Evolutionary conservation across 2,797 vertebrate genomes (phyloP), one percentile per base, ranked within the genome.

Genomic region (Vespertilio murinus): DNA sequence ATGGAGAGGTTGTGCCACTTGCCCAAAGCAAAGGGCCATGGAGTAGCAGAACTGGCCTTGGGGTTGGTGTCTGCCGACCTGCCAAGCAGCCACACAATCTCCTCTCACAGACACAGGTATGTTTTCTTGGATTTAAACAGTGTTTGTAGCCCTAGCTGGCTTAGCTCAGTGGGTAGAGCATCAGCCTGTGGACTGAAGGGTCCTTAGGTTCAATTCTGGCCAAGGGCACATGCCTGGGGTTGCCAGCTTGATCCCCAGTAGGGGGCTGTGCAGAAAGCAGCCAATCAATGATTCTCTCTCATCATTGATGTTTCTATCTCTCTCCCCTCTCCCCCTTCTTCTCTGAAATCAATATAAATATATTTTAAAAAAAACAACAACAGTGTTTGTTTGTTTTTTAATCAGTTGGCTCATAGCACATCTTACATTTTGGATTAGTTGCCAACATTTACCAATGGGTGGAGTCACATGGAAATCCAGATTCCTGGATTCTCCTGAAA

Each of bases 401-500:
- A 64, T 23, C 42, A 83, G 3, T 61, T 35, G 20, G 17, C 8
- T 13, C 40, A 52, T 14, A 25, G 30, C 56, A 30, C 75, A 69
- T 85, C 85, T 73, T 74, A 74, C 42, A 69, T 59, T 67, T 86
- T 38, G 18, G 49, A 81, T 86, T 69, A 8, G 23, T 80, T 90
- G 81, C 40, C 67, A 80, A 59, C 67, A 30, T 86, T 73, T 69
- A 33, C 18, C 18, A 25, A n/a, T 20, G 64, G 65, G 35, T 25
- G 65, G 56, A 85, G n/a, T 79, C 54, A 65, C 47, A 13, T 25
- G 54, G 69, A 69, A 86, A 75, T 61, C 33, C 40, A 80, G 67
- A 54, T 56, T 86, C 80, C 22, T 8, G n/a, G 45, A 56, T 79
- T 73, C 67, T 85, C 67, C 73, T 56, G 49, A 91, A 94, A 94